Base-by-base conservation (phyloP, 2,888 invertebrate species). In the Ophioninae sp. region DNA sequence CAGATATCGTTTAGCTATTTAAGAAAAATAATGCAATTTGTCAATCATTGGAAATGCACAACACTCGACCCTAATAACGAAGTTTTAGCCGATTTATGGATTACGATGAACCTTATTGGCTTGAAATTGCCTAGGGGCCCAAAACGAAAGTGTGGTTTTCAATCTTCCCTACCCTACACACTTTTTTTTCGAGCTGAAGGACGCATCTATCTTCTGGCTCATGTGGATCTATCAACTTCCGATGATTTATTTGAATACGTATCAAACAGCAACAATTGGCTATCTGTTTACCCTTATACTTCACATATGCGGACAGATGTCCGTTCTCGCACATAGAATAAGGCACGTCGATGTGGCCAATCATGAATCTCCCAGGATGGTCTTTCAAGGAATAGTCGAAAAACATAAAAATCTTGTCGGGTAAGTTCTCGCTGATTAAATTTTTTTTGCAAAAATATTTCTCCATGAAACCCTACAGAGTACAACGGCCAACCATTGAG, bases 141-240 rank as follows among this genome's bases (percentile, higher is more conserved):
- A 70, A 39, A 78, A 78, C 39, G 70, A 78, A 39, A 78, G 37
- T n/a, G 17, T 70, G 56, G 21, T 44, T 7, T 44, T 78, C 23
- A 70, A 37, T 23, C 64, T 78, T 6, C 70, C 78, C 0, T 78
- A 78, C 21, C 70, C 64, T 56, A 78, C 78, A 6, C 62, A 70
- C 0, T 37, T 70, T 50, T 78, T 62, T 56, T 78, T 78, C 78
- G 70, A 78, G 21, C 50, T 78, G 21, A 64, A 62, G 7, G 64
- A 78, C 20, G 17, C 70, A 1, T 59, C 75, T 10, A 75, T 73
- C 6, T 82, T 75, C 65, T 79, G 78, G 69, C 20, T 79, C 13
- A 64, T 82, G 59, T 82, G 79, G 64, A 41, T 64, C 17, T 82
- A 79, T 65, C 82, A 82, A 82, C 50, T 72, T 5, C 82, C 82